Evolutionary conservation across 1,140 invertebrate genomes (phyloP).

Genomic region (Danaus plexippus): DNA sequence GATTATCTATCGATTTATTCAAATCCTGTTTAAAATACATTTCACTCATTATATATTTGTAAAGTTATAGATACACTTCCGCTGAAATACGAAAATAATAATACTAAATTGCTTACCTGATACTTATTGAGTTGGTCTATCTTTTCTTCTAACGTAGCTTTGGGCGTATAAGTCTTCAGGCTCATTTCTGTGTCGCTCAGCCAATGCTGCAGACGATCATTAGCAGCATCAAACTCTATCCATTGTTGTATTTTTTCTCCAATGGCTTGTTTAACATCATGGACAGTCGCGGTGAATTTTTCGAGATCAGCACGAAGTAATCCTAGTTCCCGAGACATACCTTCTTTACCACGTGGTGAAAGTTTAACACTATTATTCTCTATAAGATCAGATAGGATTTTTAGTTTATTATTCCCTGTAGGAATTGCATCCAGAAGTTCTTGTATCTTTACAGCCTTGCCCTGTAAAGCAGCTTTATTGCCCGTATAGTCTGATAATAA

Average conservation of each 20-base stretch:
- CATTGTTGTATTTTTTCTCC: slow-evolving; percentile 91
- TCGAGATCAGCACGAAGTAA: slow-evolving; percentile 85
- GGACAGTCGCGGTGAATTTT: slow-evolving; percentile 83
- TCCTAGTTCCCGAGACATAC: slow-evolving; percentile 83
- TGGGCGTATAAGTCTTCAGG: slow-evolving; percentile 89
- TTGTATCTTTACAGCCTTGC: slow-evolving; percentile 81
- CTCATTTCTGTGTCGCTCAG: slow-evolving; percentile 88
- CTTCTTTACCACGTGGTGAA: slow-evolving; percentile 83
- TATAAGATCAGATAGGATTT: slow-evolving; percentile 79
- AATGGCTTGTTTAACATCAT: slow-evolving; percentile 83
- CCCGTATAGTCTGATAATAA: slow-evolving; percentile 85
- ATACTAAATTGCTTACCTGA: slow-evolving; percentile 75
- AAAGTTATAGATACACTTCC: slow-evolving; percentile 12
- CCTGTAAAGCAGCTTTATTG: slow-evolving; percentile 82
- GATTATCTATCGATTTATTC: slow-evolving; percentile 80
- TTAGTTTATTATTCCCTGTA: slow-evolving; percentile 81
- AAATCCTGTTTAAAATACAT: slow-evolving; percentile 77
- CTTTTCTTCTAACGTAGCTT: slow-evolving; percentile 91
- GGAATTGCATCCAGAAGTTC: slow-evolving; percentile 83
- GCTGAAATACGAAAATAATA: slow-evolving; percentile 13
- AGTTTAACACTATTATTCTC: slow-evolving; percentile 76
- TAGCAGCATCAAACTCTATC: slow-evolving; percentile 90
- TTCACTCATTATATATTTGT: slow-evolving; percentile 27
- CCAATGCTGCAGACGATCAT: slow-evolving; percentile 88
- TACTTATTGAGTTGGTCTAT: slow-evolving; percentile 91